These are phyloP conservation scores for Penaeus japonicus DNA, from an alignment of 1,140 invertebrate genomes.

Conservation along the genomic window DNA sequence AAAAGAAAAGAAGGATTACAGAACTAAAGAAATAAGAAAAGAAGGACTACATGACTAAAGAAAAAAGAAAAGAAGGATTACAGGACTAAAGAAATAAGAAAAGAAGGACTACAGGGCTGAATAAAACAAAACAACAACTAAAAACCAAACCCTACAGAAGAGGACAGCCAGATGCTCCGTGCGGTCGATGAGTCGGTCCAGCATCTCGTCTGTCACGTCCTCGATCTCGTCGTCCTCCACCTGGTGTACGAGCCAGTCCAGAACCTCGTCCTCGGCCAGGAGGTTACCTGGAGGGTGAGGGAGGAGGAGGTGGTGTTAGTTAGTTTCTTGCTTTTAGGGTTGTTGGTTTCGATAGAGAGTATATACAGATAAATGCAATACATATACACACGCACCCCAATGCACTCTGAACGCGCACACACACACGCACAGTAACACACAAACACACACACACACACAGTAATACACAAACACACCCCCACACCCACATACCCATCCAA, in stretches of 20 bases:
- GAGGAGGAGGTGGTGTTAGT: not conserved
- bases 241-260: conserved; percentile 87
- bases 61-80: too few relatives aligned
- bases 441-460: too few relatives aligned
- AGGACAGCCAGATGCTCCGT: conserved; percentile 88
- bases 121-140: conserved; percentile 54
- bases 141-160: conserved; percentile 77
- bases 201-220: conserved; percentile 93
- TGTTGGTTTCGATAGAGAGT: not conserved
- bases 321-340: too few relatives aligned
- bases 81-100: not conserved
- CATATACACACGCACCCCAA: not conserved
- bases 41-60: too few relatives aligned
- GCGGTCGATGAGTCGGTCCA: conserved; percentile 87
- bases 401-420: not conserved
- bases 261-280: conserved; percentile 88
- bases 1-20: too few relatives aligned
- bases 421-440: too few relatives aligned
- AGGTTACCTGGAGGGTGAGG: conserved; percentile 75
- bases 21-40: too few relatives aligned
- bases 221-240: conserved; percentile 93
- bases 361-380: not conserved
- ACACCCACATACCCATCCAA: not conserved
- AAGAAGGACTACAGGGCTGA: not conserved
- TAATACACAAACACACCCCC: too few relatives aligned